A percentile compares a stretch with the other conserved stretches of the same genome.
These are phyloP conservation scores for Lemur catta DNA, from an alignment of 2,797 vertebrate species.

Conservation along the genomic window DNA sequence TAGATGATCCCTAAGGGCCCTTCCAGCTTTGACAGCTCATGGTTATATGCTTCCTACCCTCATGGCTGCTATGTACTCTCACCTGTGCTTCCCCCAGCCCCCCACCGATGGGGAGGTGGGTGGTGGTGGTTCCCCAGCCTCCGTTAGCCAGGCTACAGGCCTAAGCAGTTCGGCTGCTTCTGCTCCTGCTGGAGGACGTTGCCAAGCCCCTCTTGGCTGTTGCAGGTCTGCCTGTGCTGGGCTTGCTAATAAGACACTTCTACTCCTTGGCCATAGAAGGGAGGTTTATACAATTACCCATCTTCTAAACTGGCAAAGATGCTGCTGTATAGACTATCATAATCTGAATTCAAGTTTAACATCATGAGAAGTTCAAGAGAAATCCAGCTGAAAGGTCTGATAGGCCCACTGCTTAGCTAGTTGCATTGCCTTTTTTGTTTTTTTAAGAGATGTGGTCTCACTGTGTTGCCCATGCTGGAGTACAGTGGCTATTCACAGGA, in stretches of 20 bases:
- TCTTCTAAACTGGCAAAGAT: neutral
- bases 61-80: neutral
- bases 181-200: neutral
- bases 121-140: neutral
- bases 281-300: neutral
- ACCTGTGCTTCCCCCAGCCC: neutral
- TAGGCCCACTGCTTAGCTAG: neutral
- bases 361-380: neutral
- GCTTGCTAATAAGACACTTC: neutral
- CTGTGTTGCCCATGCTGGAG: neutral
- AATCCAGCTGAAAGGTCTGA: neutral
- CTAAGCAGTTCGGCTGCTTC: neutral
- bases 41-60: neutral
- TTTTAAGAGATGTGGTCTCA: neutral
- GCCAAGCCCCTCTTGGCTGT: neutral
- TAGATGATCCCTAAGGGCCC: neutral
- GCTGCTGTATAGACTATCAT: neutral
- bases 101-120: neutral
- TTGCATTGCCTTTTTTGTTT: neutral
- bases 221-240: neutral
- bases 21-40: neutral
- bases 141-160: neutral
- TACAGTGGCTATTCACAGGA: neutral
- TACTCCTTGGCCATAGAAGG: neutral
- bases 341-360: neutral